Base-by-base conservation (phyloP, 2,797 vertebrate genomes). In the Notolepis coatsorum region DNA sequence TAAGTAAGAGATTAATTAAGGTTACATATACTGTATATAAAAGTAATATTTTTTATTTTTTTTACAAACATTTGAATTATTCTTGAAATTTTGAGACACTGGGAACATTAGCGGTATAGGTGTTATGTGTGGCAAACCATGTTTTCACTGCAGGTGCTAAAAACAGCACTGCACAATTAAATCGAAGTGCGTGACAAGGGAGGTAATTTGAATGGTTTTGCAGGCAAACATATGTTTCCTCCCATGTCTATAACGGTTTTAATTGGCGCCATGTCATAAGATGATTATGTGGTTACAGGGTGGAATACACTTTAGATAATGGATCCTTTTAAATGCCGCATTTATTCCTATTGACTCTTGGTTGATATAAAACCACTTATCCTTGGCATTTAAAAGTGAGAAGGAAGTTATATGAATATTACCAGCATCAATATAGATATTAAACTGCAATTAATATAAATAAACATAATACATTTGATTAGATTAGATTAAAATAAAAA, bases 291-390 rank as follows among this genome's bases (percentile, higher is more conserved):
- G 2, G 8, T 27, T 41, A n/a, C 24, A 25, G 15, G 5, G 10
- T 21, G 31, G 42, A 45, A 24, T 41, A 39, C 37, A 41, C 21
- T 20, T 25, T 27, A 6, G 15, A 55, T 39, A 55, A 55, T 41
- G 9, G 9, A 25, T 39, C 37, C 23, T 10, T 55, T 41, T 15
- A 33, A 21, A n/a, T 35, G 18, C 6, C 5, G 42, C 12, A 20
- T 43, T 43, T 21, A 23, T 8, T 21, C 18, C 21, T 12, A 5
- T 13, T 23, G 7, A 23, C 10, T 24, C 7, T n/a, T 20, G 9
- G 10, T 13, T 45, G 4, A 24, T 45, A 23, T 13, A 2, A 4
- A 45, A 45, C 12, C 15, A 45, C 42, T n/a, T 48, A 7, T 33
- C 31, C 5, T 12, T 33, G 31, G 8, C 31, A 10, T 9, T 35